A percentile compares a stretch with the other conserved stretches of the same genome.
phyloP scores from a whole-genome alignment of 1,140 invertebrate genomes.

The Brachionus paranguensis region DNA sequence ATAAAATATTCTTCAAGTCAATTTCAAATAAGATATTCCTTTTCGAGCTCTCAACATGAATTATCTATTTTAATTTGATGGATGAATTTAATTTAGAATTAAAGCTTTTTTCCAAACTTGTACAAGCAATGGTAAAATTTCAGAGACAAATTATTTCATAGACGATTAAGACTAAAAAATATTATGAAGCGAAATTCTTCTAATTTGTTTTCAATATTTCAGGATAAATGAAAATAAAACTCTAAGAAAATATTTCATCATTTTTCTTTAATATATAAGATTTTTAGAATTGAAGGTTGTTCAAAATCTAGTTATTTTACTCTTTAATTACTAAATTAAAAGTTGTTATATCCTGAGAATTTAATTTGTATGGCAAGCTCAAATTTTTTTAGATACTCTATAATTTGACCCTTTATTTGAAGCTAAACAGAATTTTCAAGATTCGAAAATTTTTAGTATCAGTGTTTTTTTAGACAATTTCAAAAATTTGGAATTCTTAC shows the following conservation, averaged over 20 bases:
- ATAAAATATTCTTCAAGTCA: background rate
- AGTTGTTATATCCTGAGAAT: background rate
- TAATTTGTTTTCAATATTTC: background rate
- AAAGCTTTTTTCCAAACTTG: background rate
- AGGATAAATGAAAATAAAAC: background rate
- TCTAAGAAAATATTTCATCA: background rate
- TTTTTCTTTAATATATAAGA: background rate
- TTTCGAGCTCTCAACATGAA: background rate
- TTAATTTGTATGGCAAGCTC: background rate
- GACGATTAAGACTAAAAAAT: background rate
- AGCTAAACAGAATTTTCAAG: background rate
- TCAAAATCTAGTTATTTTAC: background rate
- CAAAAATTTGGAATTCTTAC: background rate
- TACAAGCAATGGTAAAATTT: background rate
- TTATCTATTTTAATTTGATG: background rate
- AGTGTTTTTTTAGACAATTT: background rate
- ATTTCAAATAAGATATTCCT: background rate
- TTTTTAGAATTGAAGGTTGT: background rate
- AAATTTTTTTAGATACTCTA: background rate
- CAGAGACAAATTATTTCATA: background rate
- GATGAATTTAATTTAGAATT: background rate
- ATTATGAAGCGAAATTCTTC: background rate
- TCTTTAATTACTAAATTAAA: background rate
- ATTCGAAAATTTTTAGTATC: background rate
- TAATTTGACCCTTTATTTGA: background rate